A percentile compares a stretch with the other conserved stretches of the same genome.
Conservation (phyloP, 2,888 invertebrate species). For the Polymixis lichenea region DNA sequence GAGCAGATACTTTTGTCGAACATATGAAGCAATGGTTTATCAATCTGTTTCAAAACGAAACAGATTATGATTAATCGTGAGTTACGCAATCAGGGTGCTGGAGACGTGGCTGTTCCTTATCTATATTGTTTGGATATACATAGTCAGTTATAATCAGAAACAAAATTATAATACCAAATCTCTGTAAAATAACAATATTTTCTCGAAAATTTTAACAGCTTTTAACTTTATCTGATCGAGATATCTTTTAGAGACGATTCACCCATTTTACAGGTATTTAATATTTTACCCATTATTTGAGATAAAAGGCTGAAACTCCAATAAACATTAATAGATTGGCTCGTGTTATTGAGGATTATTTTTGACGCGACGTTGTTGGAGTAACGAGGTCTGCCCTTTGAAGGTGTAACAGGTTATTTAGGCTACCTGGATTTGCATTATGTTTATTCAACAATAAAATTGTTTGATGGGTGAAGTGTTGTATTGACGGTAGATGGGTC, state of each 20-base stretch:
- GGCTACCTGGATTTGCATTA: not conserved
- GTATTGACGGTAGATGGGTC: not conserved
- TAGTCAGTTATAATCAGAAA: not conserved
- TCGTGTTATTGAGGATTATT: conserved; percentile 46
- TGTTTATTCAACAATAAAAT: not conserved
- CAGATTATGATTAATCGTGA: no score
- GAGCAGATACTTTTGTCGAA: no score
- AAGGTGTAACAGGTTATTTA: not conserved
- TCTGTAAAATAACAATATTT: not conserved
- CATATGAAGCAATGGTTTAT: no score
- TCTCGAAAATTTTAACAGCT: not conserved
- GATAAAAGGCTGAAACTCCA: conserved; percentile 23
- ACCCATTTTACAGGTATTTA: not conserved
- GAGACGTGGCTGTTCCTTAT: not conserved
- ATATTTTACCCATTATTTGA: conserved; percentile 24
- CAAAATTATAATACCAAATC: not conserved
- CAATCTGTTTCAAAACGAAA: no score
- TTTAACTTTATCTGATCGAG: not conserved
- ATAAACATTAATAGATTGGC: conserved; percentile 44
- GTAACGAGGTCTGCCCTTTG: conserved; percentile 23
- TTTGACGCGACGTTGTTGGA: conserved; percentile 47
- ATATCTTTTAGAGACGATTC: not conserved
- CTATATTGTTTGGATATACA: not conserved
- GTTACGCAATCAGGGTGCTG: no score
- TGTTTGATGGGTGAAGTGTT: not conserved